Percentiles rank a stretch among this genome's conserved stretches.
These are phyloP conservation scores for Steatornis caripensis DNA, from an alignment of 2,113 vertebrate genomes.

Conservation along the genomic window DNA sequence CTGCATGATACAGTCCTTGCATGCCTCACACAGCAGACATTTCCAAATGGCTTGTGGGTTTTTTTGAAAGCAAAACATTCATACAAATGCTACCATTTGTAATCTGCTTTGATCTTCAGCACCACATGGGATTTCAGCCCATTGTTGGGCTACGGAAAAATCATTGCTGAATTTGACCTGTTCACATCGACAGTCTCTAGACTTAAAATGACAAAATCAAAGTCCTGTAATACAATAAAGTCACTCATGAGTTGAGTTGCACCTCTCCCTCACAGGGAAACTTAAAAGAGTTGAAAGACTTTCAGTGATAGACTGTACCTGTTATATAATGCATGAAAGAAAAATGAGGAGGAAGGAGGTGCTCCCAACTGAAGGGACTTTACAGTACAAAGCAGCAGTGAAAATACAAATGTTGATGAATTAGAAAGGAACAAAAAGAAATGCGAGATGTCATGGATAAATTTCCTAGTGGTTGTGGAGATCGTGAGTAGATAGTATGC, in stretches of 20 bases:
- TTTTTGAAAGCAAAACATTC: background rate
- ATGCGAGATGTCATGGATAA: background rate
- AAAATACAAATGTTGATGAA: background rate
- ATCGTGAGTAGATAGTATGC: background rate
- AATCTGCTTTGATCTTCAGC: background rate
- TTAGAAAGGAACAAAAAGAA: background rate
- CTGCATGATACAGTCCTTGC: background rate
- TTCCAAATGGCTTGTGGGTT: background rate
- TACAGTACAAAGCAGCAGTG: background rate
- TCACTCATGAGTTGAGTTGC: background rate
- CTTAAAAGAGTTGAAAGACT: background rate
- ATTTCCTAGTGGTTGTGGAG: background rate
- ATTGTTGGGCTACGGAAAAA: background rate
- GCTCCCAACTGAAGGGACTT: background rate
- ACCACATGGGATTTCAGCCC: background rate
- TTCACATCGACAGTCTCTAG: background rate
- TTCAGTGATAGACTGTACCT: background rate
- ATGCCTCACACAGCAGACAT: background rate
- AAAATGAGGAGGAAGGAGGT: background rate
- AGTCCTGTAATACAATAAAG: background rate
- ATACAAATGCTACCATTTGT: background rate
- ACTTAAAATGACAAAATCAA: background rate
- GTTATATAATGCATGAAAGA: background rate
- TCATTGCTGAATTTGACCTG: background rate
- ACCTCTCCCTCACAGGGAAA: background rate